A percentile compares a stretch with the other conserved stretches of the same genome.
Conservation (phyloP, 1,140 invertebrate species). For the Tigriopus japonicus region DNA sequence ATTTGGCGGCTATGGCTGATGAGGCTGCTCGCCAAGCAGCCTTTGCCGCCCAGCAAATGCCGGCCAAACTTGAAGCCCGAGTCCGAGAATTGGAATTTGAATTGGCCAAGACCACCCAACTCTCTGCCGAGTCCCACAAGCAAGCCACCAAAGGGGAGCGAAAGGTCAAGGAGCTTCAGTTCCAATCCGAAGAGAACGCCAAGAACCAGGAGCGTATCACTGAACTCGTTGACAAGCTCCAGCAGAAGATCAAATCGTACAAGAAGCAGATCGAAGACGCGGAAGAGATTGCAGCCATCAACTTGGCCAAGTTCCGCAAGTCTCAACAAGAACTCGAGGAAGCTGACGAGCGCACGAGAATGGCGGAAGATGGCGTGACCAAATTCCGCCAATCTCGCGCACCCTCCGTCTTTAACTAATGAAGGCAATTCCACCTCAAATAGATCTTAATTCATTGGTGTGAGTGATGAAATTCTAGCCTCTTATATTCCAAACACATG, state of each 20-base stretch:
- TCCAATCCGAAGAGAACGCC: constrained; percentile 33
- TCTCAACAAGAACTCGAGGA: constrained; percentile 40
- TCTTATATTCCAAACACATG: too few species aligned
- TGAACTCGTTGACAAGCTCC: constrained; percentile 40
- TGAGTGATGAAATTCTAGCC: too few species aligned
- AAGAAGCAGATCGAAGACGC: constrained; percentile 41
- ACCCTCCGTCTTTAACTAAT: constrained; percentile 21
- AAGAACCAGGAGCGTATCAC: constrained; percentile 36
- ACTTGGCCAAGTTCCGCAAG: constrained; percentile 42
- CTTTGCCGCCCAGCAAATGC: constrained; percentile 33
- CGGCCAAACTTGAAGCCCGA: constrained; percentile 33
- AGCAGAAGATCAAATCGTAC: constrained; percentile 41
- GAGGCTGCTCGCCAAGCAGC: constrained; percentile 26
- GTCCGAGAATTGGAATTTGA: constrained; percentile 30
- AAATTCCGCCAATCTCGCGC: constrained; percentile 39
- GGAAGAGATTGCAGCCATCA: constrained; percentile 38
- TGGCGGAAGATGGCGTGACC: constrained; percentile 33
- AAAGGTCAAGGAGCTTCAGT: constrained; percentile 34
- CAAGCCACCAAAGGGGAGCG: constrained; percentile 34
- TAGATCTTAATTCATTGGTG: too few species aligned
- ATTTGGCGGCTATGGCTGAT: constrained; percentile 15
- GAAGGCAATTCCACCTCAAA: too few species aligned
- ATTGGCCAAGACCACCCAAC: constrained; percentile 32
- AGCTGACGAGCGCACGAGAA: constrained; percentile 39
- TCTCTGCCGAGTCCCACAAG: constrained; percentile 34